Evolutionary conservation across 2,888 invertebrate species (phyloP), one percentile per base, ranked within the genome.

Genomic region (Rhagium mordax): DNA sequence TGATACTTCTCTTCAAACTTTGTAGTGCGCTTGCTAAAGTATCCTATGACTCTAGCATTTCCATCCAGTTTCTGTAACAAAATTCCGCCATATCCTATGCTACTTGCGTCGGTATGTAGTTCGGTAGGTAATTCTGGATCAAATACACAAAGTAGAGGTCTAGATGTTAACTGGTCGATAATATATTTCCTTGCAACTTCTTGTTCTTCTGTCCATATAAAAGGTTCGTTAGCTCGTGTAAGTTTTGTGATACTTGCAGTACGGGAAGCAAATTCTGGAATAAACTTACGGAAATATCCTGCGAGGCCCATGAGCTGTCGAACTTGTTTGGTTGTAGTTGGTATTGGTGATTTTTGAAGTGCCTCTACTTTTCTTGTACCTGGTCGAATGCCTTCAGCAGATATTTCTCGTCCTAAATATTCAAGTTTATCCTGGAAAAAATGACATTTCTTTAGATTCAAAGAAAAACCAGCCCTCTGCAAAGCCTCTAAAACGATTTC

Each of bases 91-190:
- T 72, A 75, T 15, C 79, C 80, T 13, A 76, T 59, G n/a, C 73
- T 70, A 48, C 78, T 79, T 3, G 81, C 79, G 60, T 81, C 80
- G 2, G 80, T 80, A 41, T 81, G 79, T n/a, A 81, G 29, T 48
- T 80, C 75, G 1, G 76, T 78, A 6, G 67, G 65, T 29, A 74
- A 41, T 8, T 62, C 51, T 16, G 77, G 74, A 48, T 81, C 71
- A 71, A 75, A 80, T 27, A 78, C 70, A 8, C 16, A 8, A 81
- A 47, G n/a, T 79, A 55, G 18, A 55, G 18, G 80, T 79, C 68
- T n/a, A n/a, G n/a, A n/a, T n/a, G n/a, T n/a, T n/a, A n/a, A n/a
- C n/a, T n/a, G n/a, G n/a, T n/a, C n/a, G n/a, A n/a, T n/a, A n/a
- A n/a, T n/a, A n/a, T n/a, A n/a, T n/a, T n/a, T n/a, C n/a, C n/a